A percentile compares a stretch with the other conserved stretches of the same genome.
Conservation (phyloP, 2,888 invertebrate species). For the Lordiphosa andalusiaca region DNA sequence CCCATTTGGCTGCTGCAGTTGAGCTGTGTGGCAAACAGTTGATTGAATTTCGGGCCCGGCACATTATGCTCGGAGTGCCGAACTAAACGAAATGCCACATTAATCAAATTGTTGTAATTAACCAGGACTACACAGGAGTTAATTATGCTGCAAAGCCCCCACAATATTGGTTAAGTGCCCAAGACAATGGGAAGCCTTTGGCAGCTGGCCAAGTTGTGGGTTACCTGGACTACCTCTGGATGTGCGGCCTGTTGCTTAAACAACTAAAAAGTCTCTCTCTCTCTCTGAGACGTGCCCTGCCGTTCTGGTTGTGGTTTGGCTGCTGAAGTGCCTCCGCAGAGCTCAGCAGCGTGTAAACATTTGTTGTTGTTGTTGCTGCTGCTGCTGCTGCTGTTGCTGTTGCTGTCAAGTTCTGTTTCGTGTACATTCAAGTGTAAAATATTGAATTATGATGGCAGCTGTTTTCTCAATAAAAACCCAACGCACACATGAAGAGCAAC, state of each 20-base stretch:
- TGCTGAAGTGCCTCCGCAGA: conserved; percentile 41
- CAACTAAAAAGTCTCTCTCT: conserved; percentile 1
- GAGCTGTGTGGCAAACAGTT: conserved; percentile 31
- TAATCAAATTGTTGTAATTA: conserved; percentile 30
- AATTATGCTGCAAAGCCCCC: conserved; percentile 37
- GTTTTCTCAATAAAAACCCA: conserved; percentile 64
- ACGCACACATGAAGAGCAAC: conserved; percentile 2
- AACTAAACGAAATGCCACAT: conserved; percentile 6
- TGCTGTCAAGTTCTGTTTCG: conserved; percentile 63
- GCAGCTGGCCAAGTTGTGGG: conserved; percentile 20
- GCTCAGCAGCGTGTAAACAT: conserved; percentile 70
- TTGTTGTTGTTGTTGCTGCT: conserved; percentile 50
- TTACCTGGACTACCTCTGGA: conserved; percentile 16
- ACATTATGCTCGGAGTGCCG: background rate
- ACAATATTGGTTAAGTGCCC: conserved; percentile 3
- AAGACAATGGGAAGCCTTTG: conserved; percentile 11
- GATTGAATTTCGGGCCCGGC: conserved; percentile 29
- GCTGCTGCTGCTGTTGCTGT: conserved; percentile 30
- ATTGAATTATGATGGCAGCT: conserved; percentile 75
- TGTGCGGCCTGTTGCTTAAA: conserved; percentile 31
- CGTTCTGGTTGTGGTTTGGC: conserved; percentile 37
- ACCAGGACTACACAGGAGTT: conserved; percentile 29
- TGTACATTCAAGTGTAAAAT: conserved; percentile 73
- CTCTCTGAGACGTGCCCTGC: conserved; percentile 46
- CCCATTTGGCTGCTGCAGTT: conserved; percentile 37